Evolutionary conservation across 2,113 vertebrate species (phyloP).

Genomic region (Paedocypris sp.): DNA sequence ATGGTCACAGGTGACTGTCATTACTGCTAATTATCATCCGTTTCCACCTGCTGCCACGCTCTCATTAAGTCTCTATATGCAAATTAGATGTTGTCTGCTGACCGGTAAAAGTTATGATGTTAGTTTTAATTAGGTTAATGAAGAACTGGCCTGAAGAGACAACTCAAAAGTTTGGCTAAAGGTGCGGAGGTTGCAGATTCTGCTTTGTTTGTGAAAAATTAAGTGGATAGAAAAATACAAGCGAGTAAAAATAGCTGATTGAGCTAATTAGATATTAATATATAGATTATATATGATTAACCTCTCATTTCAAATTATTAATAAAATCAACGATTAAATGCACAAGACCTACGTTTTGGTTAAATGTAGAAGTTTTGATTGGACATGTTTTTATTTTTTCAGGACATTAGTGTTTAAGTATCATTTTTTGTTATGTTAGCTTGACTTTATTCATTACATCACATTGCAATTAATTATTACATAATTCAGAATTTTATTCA

Average conservation of each 20-base stretch:
- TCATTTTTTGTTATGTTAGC: no score
- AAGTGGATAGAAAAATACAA: background rate
- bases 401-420: no score
- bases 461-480: no score
- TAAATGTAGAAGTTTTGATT: no score
- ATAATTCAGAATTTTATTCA: no score
- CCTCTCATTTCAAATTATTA: no score
- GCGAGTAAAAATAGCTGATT: background rate
- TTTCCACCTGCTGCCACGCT: constrained; percentile 9
- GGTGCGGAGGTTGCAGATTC: background rate
- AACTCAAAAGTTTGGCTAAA: background rate
- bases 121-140: constrained; percentile 9
- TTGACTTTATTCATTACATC: no score
- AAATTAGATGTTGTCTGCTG: constrained; percentile 6
- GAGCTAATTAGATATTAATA: no score
- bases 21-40: constrained; percentile 8
- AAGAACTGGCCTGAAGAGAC: background rate
- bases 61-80: constrained; percentile 18
- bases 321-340: no score
- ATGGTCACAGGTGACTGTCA: constrained; percentile 17
- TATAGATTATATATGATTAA: no score
- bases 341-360: no score
- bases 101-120: background rate
- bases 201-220: background rate
- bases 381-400: no score